Base-by-base conservation (phyloP, 2,888 invertebrate genomes). In the Diarsia brunnea region DNA sequence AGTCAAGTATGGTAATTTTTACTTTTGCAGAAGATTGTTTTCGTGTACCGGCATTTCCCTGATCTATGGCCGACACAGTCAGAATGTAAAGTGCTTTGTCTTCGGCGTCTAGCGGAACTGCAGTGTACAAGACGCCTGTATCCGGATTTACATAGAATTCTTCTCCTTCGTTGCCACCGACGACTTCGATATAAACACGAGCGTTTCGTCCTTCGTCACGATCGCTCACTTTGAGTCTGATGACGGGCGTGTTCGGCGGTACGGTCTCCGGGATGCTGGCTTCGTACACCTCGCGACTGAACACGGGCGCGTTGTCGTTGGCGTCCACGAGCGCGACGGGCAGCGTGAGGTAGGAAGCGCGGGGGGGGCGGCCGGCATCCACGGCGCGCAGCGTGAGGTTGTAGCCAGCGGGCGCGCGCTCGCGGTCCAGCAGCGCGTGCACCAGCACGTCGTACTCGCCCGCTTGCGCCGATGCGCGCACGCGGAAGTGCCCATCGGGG, bases 1-100 rank as follows among this genome's bases (percentile, higher is more conserved):
- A 98, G 94, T 99, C 99, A 72, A 98, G 96, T 7, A 99, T 98
- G 89, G 98, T 97, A 69, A 99, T 98, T 95, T 98, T 98, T 0
- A 99, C 98, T 95, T 98, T 98, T 0, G 99, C 99, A 1, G 99
- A 98, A 8, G 98, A 98, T 92, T 98, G 98, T 89, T 98, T 98
- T 68, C 98, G 97, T 21, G 98, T 97, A 3, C 98, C 98, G 0
- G 97, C 97, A 91, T 98, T 98, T 2, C 98, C 98, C 91, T 98
- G 98, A 93, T 99, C 99, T 55, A 98, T 97, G 0, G 99, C 99
- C 14, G 98, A 98, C 16, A 99, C 98, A 0, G 99, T 99, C 63
- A 99, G 95, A 24, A 98, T 98, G 92, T 99, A 99, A 84, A 98
- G 97, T 3, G 98, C 97, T 91, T 98, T 98, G 72, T 95, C 97